A percentile compares a stretch with the other conserved stretches of the same genome.
phyloP scores from a whole-genome alignment of 2,113 vertebrate species.

The Hypanus sabinus region DNA sequence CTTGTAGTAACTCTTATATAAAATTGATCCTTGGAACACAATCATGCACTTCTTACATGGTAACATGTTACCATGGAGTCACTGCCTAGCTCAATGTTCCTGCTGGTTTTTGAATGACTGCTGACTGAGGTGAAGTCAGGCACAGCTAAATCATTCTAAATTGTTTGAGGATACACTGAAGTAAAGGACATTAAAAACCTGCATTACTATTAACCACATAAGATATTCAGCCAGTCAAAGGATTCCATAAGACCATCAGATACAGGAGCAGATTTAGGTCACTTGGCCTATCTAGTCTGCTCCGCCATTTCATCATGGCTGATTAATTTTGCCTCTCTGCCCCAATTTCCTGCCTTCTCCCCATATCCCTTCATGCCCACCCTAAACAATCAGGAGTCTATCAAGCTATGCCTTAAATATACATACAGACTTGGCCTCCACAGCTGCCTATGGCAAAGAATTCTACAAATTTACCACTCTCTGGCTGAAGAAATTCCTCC shows the following conservation, averaged over 20 bases:
- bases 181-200: conserved; percentile 15
- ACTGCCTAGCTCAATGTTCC: not conserved
- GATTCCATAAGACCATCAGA: not conserved
- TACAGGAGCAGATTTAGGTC: too few relatives aligned
- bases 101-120: conserved; percentile 2
- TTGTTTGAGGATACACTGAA: not conserved
- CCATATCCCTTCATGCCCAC: too few relatives aligned
- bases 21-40: conserved; percentile 27
- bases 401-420: too few relatives aligned
- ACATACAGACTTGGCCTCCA: too few relatives aligned
- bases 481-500: too few relatives aligned
- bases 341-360: too few relatives aligned
- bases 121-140: conserved; percentile 18
- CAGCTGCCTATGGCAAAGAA: too few relatives aligned
- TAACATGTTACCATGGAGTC: conserved; percentile 16
- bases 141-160: not conserved
- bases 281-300: too few relatives aligned
- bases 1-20: not conserved
- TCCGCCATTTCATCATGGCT: too few relatives aligned
- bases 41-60: not conserved
- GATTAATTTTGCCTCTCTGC: too few relatives aligned
- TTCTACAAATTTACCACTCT: too few relatives aligned
- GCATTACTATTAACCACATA: not conserved
- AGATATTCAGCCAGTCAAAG: not conserved
- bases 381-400: too few relatives aligned